Conservation (phyloP, 2,888 invertebrate species). For the Cosmopolites sordidus region DNA sequence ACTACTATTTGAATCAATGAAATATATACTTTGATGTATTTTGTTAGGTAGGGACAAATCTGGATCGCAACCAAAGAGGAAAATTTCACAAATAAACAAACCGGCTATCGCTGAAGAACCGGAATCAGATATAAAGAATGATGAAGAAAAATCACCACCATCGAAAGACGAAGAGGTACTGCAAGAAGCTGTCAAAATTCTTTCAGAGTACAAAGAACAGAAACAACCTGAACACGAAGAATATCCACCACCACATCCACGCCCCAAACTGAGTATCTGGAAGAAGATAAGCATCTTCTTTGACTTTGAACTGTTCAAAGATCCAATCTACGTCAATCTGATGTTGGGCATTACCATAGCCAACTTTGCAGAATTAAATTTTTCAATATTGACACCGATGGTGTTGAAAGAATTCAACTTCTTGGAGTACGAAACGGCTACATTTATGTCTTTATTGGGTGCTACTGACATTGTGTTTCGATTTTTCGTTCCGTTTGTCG, state of each 20-base stretch:
- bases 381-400: conserved; percentile 68
- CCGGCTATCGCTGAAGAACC: conserved; percentile 34
- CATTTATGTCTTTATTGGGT: conserved; percentile 66
- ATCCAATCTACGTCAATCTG: conserved; percentile 64
- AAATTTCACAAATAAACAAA: conserved; percentile 28
- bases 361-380: conserved; percentile 68
- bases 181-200: conserved; percentile 54
- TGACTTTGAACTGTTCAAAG: conserved; percentile 65
- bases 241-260: background rate
- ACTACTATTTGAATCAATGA: too few species aligned
- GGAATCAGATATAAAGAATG: conserved; percentile 26
- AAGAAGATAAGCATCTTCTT: conserved; percentile 62
- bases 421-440: conserved; percentile 57
- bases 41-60: conserved; percentile 19
- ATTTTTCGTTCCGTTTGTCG: conserved; percentile 64
- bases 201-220: conserved; percentile 48
- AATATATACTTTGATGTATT: too few species aligned
- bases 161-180: conserved; percentile 55
- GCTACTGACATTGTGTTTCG: conserved; percentile 62
- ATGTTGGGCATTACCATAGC: conserved; percentile 69
- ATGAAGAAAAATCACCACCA: conserved; percentile 10
- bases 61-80: conserved; percentile 17
- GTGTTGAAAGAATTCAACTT: conserved; percentile 66
- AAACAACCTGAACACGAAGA: conserved; percentile 15
- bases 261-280: conserved; percentile 47